Conservation (phyloP, 2,797 vertebrate genomes). For the Hydrocynus forskahlii region DNA sequence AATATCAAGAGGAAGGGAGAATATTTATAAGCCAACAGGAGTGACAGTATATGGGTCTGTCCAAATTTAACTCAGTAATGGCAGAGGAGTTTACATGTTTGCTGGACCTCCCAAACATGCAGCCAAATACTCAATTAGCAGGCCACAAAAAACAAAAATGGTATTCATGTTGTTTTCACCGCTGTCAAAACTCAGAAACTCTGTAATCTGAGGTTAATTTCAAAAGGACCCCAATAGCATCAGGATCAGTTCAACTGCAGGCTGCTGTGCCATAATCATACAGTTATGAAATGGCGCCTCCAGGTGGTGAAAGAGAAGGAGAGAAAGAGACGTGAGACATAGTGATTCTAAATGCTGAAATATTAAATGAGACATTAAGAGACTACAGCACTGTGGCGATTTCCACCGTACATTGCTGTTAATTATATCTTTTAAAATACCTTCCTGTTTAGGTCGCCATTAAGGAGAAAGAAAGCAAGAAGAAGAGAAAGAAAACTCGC, state of each 20-base stretch:
- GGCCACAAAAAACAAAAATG: slow-evolving; percentile 23
- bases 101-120: slow-evolving; percentile 17
- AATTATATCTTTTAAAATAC: slow-evolving; percentile 82
- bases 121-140: slow-evolving; percentile 9
- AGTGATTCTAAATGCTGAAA: background rate
- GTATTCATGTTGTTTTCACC: slow-evolving; percentile 12
- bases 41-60: slow-evolving; percentile 5
- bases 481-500: slow-evolving; percentile 54
- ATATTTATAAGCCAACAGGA: slow-evolving; percentile 41
- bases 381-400: slow-evolving; percentile 73
- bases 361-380: background rate
- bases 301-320: slow-evolving; percentile 66
- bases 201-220: slow-evolving; percentile 19
- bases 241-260: background rate
- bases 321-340: background rate
- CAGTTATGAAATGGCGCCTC: slow-evolving; percentile 75
- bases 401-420: slow-evolving; percentile 76
- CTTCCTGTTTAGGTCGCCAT: slow-evolving; percentile 75
- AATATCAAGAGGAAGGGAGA: slow-evolving; percentile 40
- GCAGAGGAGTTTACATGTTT: slow-evolving; percentile 11
- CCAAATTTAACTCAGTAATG: slow-evolving; percentile 2
- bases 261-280: slow-evolving; percentile 30
- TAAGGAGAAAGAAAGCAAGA: slow-evolving; percentile 61
- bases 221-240: slow-evolving; percentile 18
- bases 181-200: slow-evolving; percentile 6